Evolutionary conservation across 2,113 vertebrate genomes (phyloP).

Genomic region (Mugil cephalus): DNA sequence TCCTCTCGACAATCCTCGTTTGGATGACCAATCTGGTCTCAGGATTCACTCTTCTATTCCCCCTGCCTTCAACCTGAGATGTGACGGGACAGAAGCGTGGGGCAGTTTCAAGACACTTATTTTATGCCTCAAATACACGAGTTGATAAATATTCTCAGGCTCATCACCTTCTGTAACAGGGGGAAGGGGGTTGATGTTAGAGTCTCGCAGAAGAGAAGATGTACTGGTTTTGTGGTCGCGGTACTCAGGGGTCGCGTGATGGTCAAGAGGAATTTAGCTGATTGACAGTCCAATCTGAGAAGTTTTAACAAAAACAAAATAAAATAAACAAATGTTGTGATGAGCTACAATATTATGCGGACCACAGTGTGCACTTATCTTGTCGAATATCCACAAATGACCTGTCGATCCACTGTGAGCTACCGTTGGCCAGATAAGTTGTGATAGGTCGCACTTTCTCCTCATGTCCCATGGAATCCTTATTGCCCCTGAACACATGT

Average conservation of each 20-base stretch:
- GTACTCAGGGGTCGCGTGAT: conserved; percentile 81
- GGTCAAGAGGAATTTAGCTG: conserved; percentile 72
- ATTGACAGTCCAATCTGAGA: conserved; percentile 68
- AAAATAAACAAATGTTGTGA: too few relatives aligned
- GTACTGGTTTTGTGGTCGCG: conserved; percentile 75
- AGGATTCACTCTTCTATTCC: conserved; percentile 82
- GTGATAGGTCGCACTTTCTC: conserved; percentile 64
- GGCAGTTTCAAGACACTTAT: neutral
- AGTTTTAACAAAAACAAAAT: neutral
- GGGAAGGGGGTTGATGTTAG: conserved; percentile 63
- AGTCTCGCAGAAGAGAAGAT: conserved; percentile 74
- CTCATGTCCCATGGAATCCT: conserved; percentile 56
- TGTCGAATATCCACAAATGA: conserved; percentile 34
- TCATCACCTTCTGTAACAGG: conserved; percentile 80
- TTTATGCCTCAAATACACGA: neutral
- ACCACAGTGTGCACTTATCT: neutral
- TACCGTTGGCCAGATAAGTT: conserved; percentile 82
- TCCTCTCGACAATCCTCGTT: conserved; percentile 82
- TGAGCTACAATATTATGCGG: too few relatives aligned
- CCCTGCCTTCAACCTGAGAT: conserved; percentile 77
- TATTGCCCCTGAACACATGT: conserved; percentile 75
- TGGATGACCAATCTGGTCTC: conserved; percentile 75
- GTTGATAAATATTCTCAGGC: neutral
- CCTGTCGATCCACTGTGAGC: conserved; percentile 86
- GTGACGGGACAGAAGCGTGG: neutral